Evolutionary conservation across 2,888 invertebrate genomes (phyloP).

Genomic region (Epsilonema sp.): DNA sequence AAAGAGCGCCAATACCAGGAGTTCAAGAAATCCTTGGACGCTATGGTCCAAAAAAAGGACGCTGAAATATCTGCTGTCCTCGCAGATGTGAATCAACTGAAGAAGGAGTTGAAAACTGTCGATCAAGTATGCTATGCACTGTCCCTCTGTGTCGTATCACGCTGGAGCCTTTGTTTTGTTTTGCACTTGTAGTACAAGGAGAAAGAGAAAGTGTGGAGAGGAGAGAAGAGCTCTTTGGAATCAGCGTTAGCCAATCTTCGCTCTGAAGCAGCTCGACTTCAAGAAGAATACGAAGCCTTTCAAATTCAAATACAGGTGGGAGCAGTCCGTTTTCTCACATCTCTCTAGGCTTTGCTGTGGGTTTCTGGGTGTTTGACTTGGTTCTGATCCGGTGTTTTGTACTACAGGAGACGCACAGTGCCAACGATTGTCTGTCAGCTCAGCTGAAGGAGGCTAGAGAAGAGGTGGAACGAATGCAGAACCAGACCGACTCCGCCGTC

Average conservation of each 20-base stretch:
- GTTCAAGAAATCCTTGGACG: conserved; percentile 15
- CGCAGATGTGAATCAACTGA: not conserved
- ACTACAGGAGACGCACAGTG: conserved; percentile 8
- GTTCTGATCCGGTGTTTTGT: no score
- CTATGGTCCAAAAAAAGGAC: conserved; percentile 3
- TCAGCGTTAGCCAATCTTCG: not conserved
- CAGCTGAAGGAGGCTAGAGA: conserved; percentile 5
- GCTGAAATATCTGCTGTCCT: not conserved
- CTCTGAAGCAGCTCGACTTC: not conserved
- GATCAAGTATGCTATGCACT: not conserved
- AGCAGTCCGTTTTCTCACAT: no score
- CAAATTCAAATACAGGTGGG: conserved; percentile 7
- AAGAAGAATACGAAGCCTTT: conserved; percentile 3
- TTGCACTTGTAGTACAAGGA: conserved; percentile 3
- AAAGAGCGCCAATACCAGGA: conserved; percentile 28
- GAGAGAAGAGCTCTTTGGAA: conserved; percentile 1
- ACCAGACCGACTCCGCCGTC: not conserved
- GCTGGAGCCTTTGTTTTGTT: no score
- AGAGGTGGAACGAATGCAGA: conserved; percentile 6
- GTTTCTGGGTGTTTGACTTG: no score
- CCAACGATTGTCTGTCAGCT: conserved; percentile 7
- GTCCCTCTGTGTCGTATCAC: no score
- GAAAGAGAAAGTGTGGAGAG: not conserved
- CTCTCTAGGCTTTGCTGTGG: no score
- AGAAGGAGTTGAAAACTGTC: not conserved